phyloP scores from a whole-genome alignment of 2,113 vertebrate species.

The Corynorhinus townsendii region DNA sequence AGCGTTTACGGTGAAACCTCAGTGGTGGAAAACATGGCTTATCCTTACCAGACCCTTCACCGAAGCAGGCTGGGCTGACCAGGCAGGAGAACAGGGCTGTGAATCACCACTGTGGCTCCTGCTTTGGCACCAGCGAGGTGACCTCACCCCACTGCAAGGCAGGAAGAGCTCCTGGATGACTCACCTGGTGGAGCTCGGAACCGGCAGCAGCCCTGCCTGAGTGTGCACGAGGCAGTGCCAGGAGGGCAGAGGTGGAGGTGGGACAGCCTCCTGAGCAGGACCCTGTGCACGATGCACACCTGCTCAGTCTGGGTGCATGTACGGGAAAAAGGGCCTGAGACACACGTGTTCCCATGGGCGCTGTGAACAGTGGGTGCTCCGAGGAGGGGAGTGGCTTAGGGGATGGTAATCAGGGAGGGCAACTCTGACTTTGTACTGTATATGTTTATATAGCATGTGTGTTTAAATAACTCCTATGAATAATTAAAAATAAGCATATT shows the following conservation, averaged over 20 bases:
- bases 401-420: not conserved
- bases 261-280: rapidly evolving
- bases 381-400: not conserved
- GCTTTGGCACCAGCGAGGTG: not conserved
- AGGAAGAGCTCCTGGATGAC: not conserved
- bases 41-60: not conserved
- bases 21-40: not conserved
- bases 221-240: rapidly evolving
- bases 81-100: not conserved
- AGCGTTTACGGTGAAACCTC: not conserved
- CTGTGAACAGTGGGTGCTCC: rapidly evolving
- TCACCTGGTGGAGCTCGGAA: not conserved
- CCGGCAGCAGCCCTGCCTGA: rapidly evolving
- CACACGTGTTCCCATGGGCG: rapidly evolving
- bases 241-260: not conserved
- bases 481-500: not conserved
- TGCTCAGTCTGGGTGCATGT: rapidly evolving
- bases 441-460: not conserved
- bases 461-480: not conserved
- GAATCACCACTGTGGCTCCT: slow-evolving; percentile 26
- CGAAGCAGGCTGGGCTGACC: not conserved
- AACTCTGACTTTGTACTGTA: no score
- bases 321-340: not conserved
- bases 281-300: rapidly evolving
- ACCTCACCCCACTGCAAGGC: slow-evolving; percentile 55